Percentiles rank a stretch among this genome's conserved stretches.
Conservation (phyloP, 2,797 vertebrate genomes). For the Falco rusticolus region DNA sequence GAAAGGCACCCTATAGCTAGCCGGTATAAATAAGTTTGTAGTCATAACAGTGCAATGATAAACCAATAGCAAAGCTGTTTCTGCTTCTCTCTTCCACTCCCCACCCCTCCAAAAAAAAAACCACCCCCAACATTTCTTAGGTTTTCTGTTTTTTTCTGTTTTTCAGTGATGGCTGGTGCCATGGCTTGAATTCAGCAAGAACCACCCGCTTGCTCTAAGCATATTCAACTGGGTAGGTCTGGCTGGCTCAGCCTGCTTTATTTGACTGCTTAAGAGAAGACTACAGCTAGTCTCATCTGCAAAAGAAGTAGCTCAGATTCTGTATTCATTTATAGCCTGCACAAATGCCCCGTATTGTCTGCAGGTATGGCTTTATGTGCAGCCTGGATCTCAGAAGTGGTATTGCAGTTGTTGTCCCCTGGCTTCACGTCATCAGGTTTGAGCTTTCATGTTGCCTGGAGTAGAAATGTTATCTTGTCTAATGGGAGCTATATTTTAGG, state of each 20-base stretch:
- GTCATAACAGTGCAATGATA: neutral
- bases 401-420: neutral
- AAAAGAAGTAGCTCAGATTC: neutral
- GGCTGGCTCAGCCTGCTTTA: neutral
- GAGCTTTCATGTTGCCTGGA: neutral
- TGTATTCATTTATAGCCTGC: neutral
- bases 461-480: neutral
- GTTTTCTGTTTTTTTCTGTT: neutral
- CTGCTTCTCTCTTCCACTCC: neutral
- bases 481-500: neutral
- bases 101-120: fast-evolving
- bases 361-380: neutral
- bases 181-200: neutral
- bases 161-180: neutral
- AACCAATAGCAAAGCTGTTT: neutral
- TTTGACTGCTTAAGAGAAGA: neutral
- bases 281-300: neutral
- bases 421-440: neutral
- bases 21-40: neutral
- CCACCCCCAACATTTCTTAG: neutral
- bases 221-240: neutral
- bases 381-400: neutral
- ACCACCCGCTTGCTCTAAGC: fast-evolving
- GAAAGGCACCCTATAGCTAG: neutral
- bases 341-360: neutral